These are phyloP conservation scores for Prionailurus viverrinus DNA, from an alignment of 2,113 vertebrate species.

Conservation along the genomic window DNA sequence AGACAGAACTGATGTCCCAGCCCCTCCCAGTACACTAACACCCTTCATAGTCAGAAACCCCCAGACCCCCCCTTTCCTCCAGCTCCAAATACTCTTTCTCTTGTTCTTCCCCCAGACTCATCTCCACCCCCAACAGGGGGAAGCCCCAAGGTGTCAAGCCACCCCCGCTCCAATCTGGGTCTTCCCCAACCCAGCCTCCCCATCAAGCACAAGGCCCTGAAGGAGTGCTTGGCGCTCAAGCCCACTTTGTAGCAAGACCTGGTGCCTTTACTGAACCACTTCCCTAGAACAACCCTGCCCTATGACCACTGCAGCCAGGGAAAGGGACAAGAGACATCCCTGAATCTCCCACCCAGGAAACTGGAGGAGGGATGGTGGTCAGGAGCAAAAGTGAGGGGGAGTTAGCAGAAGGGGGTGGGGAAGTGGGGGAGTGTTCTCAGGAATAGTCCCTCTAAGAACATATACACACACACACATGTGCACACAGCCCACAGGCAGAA, in stretches of 20 bases:
- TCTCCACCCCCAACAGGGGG: constrained; percentile 43
- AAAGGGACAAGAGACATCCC: background rate
- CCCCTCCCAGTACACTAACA: background rate
- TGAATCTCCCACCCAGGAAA: background rate
- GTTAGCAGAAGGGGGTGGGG: background rate
- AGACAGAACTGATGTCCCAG: background rate
- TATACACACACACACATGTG: background rate
- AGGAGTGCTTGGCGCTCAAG: background rate
- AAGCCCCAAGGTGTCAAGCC: constrained; percentile 60
- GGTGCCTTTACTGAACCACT: background rate
- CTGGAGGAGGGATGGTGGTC: background rate
- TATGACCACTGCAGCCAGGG: background rate
- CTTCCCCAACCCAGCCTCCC: constrained; percentile 35
- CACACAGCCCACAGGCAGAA: background rate
- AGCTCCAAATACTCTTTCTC: constrained; percentile 10
- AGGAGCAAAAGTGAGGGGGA: background rate
- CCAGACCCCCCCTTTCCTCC: background rate
- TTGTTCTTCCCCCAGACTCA: constrained; percentile 40
- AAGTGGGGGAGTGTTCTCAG: background rate
- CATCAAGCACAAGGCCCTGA: background rate
- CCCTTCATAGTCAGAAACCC: constrained; percentile 38
- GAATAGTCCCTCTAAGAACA: background rate
- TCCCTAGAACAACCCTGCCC: background rate
- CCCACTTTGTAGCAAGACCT: constrained; percentile 1
- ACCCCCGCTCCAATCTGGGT: constrained; percentile 60